Conservation (phyloP, 1,140 invertebrate species). For the Megathymus violae region DNA sequence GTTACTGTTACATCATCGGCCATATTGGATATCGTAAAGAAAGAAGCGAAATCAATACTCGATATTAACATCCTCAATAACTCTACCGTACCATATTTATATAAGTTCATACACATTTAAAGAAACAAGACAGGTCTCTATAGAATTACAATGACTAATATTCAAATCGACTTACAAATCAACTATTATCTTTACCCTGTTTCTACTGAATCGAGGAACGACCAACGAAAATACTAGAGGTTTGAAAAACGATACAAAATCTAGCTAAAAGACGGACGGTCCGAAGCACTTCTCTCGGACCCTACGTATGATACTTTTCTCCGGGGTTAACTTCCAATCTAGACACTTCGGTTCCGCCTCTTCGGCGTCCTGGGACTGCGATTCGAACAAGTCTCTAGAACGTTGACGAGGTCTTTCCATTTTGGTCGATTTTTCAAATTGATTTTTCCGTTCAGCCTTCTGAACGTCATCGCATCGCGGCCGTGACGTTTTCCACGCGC, state of each 20-base stretch:
- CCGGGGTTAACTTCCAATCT: slow-evolving; percentile 65
- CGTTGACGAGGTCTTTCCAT: slow-evolving; percentile 48
- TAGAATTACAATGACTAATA: slow-evolving; percentile 13
- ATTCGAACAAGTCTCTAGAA: slow-evolving; percentile 73
- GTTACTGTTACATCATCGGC: not conserved
- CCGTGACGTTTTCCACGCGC: slow-evolving; percentile 57
- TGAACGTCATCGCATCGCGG: slow-evolving; percentile 29
- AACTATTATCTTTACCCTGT: slow-evolving; percentile 62
- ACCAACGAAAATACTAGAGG: slow-evolving; percentile 44
- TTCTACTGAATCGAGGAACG: slow-evolving; percentile 47
- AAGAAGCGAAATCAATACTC: not conserved
- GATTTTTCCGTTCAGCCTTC: slow-evolving; percentile 39
- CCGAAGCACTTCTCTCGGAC: slow-evolving; percentile 69
- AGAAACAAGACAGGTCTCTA: slow-evolving; percentile 15
- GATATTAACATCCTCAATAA: not conserved
- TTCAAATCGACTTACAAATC: slow-evolving; percentile 40
- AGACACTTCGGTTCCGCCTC: slow-evolving; percentile 50
- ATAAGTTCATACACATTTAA: slow-evolving; percentile 1
- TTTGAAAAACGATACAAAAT: slow-evolving; percentile 38
- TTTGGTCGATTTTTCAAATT: slow-evolving; percentile 38
- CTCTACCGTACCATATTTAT: not conserved
- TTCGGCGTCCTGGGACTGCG: slow-evolving; percentile 65
- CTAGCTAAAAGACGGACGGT: slow-evolving; percentile 52
- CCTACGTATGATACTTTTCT: slow-evolving; percentile 62
- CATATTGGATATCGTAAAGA: not conserved